Base-by-base conservation (phyloP, 2,113 vertebrate species). In the Peucedramus taeniatus region DNA sequence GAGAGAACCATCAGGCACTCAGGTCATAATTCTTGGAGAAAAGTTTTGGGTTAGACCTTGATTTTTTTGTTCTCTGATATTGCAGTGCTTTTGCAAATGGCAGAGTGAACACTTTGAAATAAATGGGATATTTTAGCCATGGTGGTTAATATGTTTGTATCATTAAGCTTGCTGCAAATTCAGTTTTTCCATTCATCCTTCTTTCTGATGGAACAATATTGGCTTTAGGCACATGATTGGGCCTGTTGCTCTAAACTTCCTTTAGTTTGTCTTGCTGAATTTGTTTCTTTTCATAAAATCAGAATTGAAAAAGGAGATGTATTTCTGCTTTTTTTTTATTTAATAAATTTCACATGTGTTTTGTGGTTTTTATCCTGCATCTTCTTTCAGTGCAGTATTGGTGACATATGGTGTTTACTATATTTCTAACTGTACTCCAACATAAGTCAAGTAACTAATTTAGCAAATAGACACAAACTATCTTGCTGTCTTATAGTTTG, bases 61-160 rank as follows among this genome's bases (percentile, higher is more conserved):
- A 22, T 3, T 13, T 61, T 7, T 61, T 75, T 56, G 10, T 66
- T 90, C 9, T 84, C 44, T 87, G 69, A 27, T 64, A 24, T 77
- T 10, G 27, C 16, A 50, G 4, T 40, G 13, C 6, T 63, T 83
- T 13, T 22, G 39, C 0, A 1, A 9, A 20, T 6, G 8, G 9
- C 5, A 70, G 42, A 87, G 19, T 15, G 47, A 80, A 24, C 3
- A 13, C 21, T 78, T 78, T 11, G 8, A 80, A 57, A 8, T 5
- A 35, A 1, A 0, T 2, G 15, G 23, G 21, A 22, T 47, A 31
- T 76, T 83, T 83, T 63, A 68, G 15, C n/a, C 14, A 12, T 17
- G 7, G 28, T 33, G 10, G 9, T 66, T 31, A 57, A 47, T 31
- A 7, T 6, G 8, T 7, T 44, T 30, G 13, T 39, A 19, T 35